phyloP scores from a whole-genome alignment of 1,140 invertebrate species.

The Teleopsis dalmanni region DNA sequence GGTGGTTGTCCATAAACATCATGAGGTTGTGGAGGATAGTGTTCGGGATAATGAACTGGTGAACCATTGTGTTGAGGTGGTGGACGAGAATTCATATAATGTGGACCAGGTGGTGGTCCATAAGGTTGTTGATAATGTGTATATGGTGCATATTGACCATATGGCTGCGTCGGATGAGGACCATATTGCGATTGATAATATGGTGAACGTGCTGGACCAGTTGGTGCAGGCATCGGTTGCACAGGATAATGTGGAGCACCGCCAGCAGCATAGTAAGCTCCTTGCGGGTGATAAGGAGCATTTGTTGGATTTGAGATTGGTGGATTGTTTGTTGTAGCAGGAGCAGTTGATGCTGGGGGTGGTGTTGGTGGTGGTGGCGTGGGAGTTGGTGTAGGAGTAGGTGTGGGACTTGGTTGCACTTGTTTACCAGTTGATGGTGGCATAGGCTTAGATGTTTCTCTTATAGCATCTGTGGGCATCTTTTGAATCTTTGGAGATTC shows the following conservation, averaged over 20 bases:
- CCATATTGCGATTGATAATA: constrained; percentile 58
- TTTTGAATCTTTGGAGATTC: background rate
- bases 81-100: constrained; percentile 36
- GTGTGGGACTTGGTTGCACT: constrained; percentile 16
- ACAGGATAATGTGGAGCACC: constrained; percentile 46
- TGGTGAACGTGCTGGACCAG: constrained; percentile 52
- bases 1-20: constrained; percentile 12
- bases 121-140: constrained; percentile 58
- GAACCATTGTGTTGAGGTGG: constrained; percentile 28
- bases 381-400: constrained; percentile 5
- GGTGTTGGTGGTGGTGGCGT: constrained; percentile 9
- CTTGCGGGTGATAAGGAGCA: constrained; percentile 41
- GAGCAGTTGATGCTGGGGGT: constrained; percentile 23
- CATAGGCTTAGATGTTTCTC: constrained; percentile 17
- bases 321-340: constrained; percentile 38
- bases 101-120: constrained; percentile 47
- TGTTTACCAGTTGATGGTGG: constrained; percentile 21
- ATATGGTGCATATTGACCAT: constrained; percentile 49
- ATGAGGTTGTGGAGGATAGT: constrained; percentile 15
- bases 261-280: too few species aligned
- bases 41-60: constrained; percentile 22
- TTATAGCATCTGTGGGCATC: constrained; percentile 16
- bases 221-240: constrained; percentile 45
- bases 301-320: constrained; percentile 30
- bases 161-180: constrained; percentile 54